These are phyloP conservation scores for Rhagonycha fulva DNA, from an alignment of 2,888 invertebrate genomes.

Conservation along the genomic window DNA sequence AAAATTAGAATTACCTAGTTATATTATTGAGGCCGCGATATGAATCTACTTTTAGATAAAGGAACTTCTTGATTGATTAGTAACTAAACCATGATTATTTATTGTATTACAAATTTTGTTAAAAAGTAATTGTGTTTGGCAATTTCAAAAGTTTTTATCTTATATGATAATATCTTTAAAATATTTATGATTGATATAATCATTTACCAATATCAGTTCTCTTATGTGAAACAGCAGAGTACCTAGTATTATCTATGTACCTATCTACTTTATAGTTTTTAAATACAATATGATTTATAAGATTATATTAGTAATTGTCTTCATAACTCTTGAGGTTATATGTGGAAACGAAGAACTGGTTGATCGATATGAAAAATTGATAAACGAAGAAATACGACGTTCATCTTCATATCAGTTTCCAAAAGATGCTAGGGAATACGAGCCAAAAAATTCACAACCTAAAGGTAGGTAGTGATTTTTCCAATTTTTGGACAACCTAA, in stretches of 20 bases:
- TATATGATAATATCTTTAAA: too few species aligned
- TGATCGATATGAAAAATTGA: slow-evolving; percentile 3
- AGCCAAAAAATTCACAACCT: neutral
- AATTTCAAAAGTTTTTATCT: too few species aligned
- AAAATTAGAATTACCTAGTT: too few species aligned
- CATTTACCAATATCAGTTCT: neutral
- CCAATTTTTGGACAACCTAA: too few species aligned
- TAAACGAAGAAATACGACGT: neutral
- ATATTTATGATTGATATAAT: neutral
- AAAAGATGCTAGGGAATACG: neutral
- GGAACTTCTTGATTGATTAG: too few species aligned
- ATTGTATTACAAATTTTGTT: too few species aligned
- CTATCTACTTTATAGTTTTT: too few species aligned
- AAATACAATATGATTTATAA: neutral
- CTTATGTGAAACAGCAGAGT: neutral
- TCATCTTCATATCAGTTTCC: neutral
- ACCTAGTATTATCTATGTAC: too few species aligned
- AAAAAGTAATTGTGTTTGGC: too few species aligned
- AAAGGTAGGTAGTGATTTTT: neutral
- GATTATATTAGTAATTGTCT: neutral
- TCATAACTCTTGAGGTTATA: neutral
- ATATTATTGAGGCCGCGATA: too few species aligned
- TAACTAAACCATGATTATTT: too few species aligned
- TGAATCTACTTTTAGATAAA: too few species aligned
- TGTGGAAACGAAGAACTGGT: neutral